phyloP scores from a whole-genome alignment of 2,113 vertebrate genomes.

The Eonycteris spelaea region DNA sequence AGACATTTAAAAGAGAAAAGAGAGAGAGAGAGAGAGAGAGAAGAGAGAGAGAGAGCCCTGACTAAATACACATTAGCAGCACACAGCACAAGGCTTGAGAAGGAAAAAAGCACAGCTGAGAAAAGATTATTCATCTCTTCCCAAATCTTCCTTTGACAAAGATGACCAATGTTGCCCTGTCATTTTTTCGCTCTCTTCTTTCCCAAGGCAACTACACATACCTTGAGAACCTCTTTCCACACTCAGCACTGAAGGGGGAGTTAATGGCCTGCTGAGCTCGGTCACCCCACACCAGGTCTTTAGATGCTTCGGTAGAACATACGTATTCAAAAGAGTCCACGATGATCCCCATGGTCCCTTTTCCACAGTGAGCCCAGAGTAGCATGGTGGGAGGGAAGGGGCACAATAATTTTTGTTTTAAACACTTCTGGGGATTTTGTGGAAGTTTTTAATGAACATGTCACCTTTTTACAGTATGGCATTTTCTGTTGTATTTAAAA shows the following conservation, averaged over 20 bases:
- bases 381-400: neutral
- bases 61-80: conserved; percentile 85
- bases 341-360: neutral
- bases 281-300: neutral
- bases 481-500: neutral
- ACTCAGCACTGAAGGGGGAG: too few species aligned
- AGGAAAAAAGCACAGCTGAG: conserved; percentile 70
- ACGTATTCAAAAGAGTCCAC: neutral
- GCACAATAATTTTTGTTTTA: neutral
- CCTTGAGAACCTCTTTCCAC: neutral
- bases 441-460: neutral
- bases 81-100: conserved; percentile 68
- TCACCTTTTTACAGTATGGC: neutral
- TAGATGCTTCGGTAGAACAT: neutral
- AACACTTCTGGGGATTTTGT: neutral
- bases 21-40: conserved; percentile 60
- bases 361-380: neutral
- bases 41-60: conserved; percentile 74
- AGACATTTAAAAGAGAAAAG: conserved; percentile 44
- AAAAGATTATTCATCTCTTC: conserved; percentile 71
- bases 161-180: conserved; percentile 3
- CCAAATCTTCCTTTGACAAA: conserved; percentile 60
- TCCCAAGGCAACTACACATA: neutral
- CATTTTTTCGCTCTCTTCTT: conserved; percentile 8
- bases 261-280: neutral